Percentiles rank a stretch among this genome's conserved stretches.
phyloP scores from a whole-genome alignment of 1,140 invertebrate genomes.

The Drosophila kepulauana region DNA sequence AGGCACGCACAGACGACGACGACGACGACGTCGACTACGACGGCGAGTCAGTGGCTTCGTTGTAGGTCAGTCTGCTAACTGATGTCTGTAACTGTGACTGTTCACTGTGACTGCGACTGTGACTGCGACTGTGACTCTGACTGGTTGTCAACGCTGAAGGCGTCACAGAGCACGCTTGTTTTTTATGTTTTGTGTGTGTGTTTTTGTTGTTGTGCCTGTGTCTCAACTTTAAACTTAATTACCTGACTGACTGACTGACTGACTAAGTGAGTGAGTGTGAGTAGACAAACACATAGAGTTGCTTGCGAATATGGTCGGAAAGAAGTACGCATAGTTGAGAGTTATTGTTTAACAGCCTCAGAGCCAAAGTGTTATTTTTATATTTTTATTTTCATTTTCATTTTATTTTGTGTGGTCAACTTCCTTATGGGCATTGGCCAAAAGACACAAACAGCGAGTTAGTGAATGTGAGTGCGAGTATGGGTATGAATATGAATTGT shows the following conservation, averaged over 20 bases:
- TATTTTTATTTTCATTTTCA: constrained; percentile 41
- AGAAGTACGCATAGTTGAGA: constrained; percentile 43
- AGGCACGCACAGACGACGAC: constrained; percentile 75
- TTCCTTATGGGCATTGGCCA: constrained; percentile 63
- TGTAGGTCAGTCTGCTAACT: constrained; percentile 68
- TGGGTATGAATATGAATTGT: constrained; percentile 29
- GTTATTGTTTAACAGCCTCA: constrained; percentile 56
- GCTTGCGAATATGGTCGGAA: constrained; percentile 3
- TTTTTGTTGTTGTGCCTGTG: neutral
- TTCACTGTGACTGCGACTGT: constrained; percentile 20
- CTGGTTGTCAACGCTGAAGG: constrained; percentile 14
- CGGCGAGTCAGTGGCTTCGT: constrained; percentile 47
- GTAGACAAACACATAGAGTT: constrained; percentile 19
- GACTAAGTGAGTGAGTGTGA: constrained; percentile 16
- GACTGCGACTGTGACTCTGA: constrained; percentile 1
- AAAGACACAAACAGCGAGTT: neutral
- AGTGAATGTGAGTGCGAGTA: constrained; percentile 16
- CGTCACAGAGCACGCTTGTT: constrained; percentile 55
- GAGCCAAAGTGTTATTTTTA: constrained; percentile 27
- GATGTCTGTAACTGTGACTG: constrained; percentile 37
- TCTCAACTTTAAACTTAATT: constrained; percentile 75
- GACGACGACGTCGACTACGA: constrained; percentile 35
- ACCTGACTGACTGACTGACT: constrained; percentile 39
- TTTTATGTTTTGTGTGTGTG: constrained; percentile 43
- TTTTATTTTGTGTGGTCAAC: constrained; percentile 39